phyloP scores from a whole-genome alignment of 2,113 vertebrate genomes.

The Origma solitaria region DNA sequence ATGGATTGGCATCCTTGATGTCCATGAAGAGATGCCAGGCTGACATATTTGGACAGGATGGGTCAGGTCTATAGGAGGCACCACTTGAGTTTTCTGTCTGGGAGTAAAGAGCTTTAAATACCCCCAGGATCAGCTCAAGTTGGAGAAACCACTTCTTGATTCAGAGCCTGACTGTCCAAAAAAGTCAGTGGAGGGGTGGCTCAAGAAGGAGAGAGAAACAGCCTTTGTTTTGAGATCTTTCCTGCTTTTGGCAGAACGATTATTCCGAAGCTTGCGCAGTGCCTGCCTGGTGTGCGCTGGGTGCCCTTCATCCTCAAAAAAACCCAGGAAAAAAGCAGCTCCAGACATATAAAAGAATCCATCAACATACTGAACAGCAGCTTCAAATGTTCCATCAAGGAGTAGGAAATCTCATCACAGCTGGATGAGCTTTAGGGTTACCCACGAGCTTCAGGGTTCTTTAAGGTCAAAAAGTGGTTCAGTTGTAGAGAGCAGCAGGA shows the following conservation, averaged over 20 bases:
- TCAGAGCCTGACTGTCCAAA: not conserved
- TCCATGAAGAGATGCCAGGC: not conserved
- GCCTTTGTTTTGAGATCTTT: not conserved
- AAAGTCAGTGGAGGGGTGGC: not conserved
- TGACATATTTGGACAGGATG: not conserved
- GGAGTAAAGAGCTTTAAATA: not conserved
- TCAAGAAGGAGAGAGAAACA: not conserved
- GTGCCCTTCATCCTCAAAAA: not conserved
- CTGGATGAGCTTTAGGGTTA: too few species aligned
- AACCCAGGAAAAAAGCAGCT: not conserved
- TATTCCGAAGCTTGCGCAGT: fast-evolving
- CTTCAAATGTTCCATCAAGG: constrained; percentile 15
- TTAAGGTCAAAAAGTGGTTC: not conserved
- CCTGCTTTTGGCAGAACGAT: not conserved
- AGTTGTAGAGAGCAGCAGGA: not conserved
- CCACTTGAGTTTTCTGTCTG: not conserved
- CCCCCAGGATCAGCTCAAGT: not conserved
- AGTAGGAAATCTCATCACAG: not conserved
- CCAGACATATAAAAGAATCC: not conserved
- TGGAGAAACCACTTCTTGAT: not conserved
- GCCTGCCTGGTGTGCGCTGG: not conserved
- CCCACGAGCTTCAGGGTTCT: not conserved
- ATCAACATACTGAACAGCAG: not conserved
- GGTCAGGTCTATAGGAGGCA: not conserved
- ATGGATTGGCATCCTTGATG: not conserved